phyloP scores from a whole-genome alignment of 2,888 invertebrate genomes.

The Clostera curtula region DNA sequence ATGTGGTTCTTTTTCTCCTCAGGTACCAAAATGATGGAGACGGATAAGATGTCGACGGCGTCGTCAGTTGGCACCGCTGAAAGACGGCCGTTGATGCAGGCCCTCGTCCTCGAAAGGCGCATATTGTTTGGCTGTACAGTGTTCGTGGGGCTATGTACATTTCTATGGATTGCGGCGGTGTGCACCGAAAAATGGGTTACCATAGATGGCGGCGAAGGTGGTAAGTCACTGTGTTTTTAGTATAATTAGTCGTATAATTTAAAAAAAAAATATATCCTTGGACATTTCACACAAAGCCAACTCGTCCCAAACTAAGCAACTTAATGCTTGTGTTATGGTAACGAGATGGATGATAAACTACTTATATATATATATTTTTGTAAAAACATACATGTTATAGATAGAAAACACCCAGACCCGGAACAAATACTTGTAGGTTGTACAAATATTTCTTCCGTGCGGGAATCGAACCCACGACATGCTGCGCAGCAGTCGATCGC shows the following conservation, averaged over 20 bases:
- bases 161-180: constrained; percentile 83
- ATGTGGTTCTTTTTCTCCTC: constrained; percentile 18
- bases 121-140: constrained; percentile 82
- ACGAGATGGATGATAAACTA: no score
- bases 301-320: no score
- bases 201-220: constrained; percentile 62
- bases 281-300: no score
- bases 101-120: constrained; percentile 80
- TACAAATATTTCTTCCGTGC: no score
- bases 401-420: no score
- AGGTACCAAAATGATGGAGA: constrained; percentile 49
- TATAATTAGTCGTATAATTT: not conserved
- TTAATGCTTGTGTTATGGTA: no score
- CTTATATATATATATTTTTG: no score
- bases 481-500: no score
- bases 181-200: constrained; percentile 84
- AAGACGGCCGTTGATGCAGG: constrained; percentile 73
- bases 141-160: constrained; percentile 77
- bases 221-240: not conserved
- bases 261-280: not conserved
- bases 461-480: no score
- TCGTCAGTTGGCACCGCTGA: constrained; percentile 78
- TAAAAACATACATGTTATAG: no score
- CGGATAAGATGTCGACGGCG: constrained; percentile 77
- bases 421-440: no score